Evolutionary conservation across 2,888 invertebrate genomes (phyloP).

Genomic region (Ectemnius cavifrons): DNA sequence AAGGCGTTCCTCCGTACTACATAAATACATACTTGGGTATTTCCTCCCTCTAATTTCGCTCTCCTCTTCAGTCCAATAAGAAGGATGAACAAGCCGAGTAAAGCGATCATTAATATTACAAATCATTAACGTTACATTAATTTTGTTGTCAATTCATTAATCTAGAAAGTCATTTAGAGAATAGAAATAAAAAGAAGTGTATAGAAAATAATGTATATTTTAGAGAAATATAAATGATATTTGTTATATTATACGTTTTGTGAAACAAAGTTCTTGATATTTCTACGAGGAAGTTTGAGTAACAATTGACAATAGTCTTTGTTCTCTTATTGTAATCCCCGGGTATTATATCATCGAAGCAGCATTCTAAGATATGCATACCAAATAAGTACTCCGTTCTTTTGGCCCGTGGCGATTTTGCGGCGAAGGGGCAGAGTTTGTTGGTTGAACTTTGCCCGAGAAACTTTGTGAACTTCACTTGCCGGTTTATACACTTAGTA

Average conservation of each 20-base stretch:
- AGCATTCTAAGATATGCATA: constrained; percentile 4
- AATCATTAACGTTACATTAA: too few relatives aligned
- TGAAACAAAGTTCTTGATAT: too few relatives aligned
- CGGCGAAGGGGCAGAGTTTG: constrained; percentile 5
- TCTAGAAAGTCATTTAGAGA: too few relatives aligned
- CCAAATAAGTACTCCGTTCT: constrained; percentile 4
- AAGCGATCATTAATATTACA: too few relatives aligned
- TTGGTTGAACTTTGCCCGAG: not conserved
- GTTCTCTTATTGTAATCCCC: too few relatives aligned
- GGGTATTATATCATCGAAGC: too few relatives aligned
- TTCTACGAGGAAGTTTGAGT: too few relatives aligned
- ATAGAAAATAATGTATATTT: too few relatives aligned
- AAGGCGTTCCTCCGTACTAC: constrained; percentile 43
- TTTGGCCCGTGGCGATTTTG: constrained; percentile 9
- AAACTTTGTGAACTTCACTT: not conserved
- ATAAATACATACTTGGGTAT: not conserved
- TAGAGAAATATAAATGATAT: not conserved
- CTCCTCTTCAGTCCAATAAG: not conserved
- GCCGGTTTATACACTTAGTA: not conserved
- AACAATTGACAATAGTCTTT: too few relatives aligned
- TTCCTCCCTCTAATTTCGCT: not conserved
- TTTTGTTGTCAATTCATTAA: not conserved
- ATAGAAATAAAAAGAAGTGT: too few relatives aligned
- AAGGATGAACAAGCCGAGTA: too few relatives aligned
- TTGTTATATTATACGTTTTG: not conserved